These are phyloP conservation scores for Helogale parvula DNA, from an alignment of 2,113 vertebrate species.

Conservation along the genomic window DNA sequence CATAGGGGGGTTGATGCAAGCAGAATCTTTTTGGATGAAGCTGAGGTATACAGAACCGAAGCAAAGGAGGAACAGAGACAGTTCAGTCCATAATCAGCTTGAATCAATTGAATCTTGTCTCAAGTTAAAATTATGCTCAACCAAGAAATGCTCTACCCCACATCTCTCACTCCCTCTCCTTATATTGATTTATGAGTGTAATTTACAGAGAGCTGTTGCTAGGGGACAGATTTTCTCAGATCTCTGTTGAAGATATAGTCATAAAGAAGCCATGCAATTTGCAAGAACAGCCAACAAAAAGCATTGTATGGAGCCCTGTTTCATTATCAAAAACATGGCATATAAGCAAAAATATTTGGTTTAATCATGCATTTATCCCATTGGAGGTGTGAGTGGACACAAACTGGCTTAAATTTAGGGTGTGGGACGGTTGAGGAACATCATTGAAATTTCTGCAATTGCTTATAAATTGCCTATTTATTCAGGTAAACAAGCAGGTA, in stretches of 20 bases:
- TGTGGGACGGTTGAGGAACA: background rate
- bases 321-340: background rate
- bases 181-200: slow-evolving; percentile 28
- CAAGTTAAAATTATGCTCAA: slow-evolving; percentile 32
- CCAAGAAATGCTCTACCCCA: background rate
- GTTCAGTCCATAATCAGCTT: background rate
- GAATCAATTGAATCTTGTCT: slow-evolving; percentile 40
- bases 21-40: background rate
- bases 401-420: background rate
- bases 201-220: slow-evolving; percentile 43
- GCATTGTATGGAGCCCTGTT: background rate
- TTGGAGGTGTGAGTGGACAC: background rate
- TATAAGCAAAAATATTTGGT: background rate
- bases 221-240: slow-evolving; percentile 40
- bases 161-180: background rate
- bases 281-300: background rate
- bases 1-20: background rate
- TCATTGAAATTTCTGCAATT: background rate
- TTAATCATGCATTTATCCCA: background rate
- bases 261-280: slow-evolving; percentile 38
- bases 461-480: background rate
- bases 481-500: background rate
- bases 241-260: background rate
- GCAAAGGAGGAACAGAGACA: background rate
- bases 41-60: background rate